These are phyloP conservation scores for Dascillus cervinus DNA, from an alignment of 2,888 invertebrate genomes.

Conservation along the genomic window DNA sequence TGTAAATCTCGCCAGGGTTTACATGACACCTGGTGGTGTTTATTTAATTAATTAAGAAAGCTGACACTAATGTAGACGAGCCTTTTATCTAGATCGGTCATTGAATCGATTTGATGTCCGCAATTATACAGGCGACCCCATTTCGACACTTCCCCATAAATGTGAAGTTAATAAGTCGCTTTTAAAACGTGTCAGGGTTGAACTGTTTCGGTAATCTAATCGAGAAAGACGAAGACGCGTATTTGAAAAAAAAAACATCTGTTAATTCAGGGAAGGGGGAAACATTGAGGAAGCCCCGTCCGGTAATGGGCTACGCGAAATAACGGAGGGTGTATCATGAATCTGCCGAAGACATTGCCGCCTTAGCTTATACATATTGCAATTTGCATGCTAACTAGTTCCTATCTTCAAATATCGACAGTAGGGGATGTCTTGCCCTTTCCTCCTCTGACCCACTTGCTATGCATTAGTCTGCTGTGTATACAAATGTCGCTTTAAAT, in stretches of 20 bases:
- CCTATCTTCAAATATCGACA: conserved; percentile 42
- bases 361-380: conserved; percentile 35
- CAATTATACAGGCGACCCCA: too few species aligned
- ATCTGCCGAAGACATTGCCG: conserved; percentile 29
- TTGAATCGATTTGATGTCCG: too few species aligned
- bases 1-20: too few species aligned
- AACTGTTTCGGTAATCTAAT: too few species aligned
- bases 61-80: too few species aligned
- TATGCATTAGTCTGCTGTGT: conserved; percentile 16
- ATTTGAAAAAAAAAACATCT: neutral
- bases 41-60: too few species aligned
- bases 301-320: conserved; percentile 13
- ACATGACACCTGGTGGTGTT: too few species aligned
- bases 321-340: conserved; percentile 15
- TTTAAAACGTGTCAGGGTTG: conserved; percentile 17
- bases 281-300: conserved; percentile 3
- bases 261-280: neutral
- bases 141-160: conserved; percentile 26
- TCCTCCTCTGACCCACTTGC: conserved; percentile 17
- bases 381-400: conserved; percentile 44
- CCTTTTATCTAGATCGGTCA: too few species aligned
- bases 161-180: conserved; percentile 28
- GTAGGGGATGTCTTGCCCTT: conserved; percentile 19
- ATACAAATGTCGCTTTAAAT: conserved; percentile 13
- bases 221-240: too few species aligned